These are phyloP conservation scores for Apoda limacodes DNA, from an alignment of 2,888 invertebrate genomes.

Conservation along the genomic window DNA sequence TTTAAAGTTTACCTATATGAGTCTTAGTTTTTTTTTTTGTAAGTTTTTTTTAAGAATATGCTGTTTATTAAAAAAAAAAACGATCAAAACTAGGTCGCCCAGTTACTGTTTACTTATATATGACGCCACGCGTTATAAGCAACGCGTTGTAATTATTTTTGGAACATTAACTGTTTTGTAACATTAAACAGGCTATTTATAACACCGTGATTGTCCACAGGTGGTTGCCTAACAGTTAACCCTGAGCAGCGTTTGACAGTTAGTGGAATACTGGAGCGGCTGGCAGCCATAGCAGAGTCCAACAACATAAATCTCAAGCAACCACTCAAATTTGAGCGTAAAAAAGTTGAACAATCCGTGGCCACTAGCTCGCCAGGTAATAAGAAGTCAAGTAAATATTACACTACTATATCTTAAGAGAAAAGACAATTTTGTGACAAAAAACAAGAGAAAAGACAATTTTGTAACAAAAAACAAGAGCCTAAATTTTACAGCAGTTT, in stretches of 20 bases:
- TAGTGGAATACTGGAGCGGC: constrained; percentile 82
- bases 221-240: constrained; percentile 84
- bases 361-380: constrained; percentile 73
- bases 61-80: too few species aligned
- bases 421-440: too few species aligned
- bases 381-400: constrained; percentile 72
- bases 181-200: too few species aligned
- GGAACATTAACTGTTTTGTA: background rate
- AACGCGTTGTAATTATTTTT: too few species aligned
- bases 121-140: too few species aligned
- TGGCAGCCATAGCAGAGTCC: constrained; percentile 91
- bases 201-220: constrained; percentile 58
- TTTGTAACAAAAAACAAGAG: constrained; percentile 23
- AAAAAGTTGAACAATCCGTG: constrained; percentile 73
- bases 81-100: too few species aligned
- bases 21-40: too few species aligned
- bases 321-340: constrained; percentile 77
- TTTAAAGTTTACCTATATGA: too few species aligned
- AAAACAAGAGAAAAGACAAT: constrained; percentile 22
- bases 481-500: constrained; percentile 23
- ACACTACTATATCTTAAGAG: constrained; percentile 69
- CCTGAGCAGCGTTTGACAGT: constrained; percentile 86
- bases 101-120: too few species aligned
- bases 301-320: constrained; percentile 85
- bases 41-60: too few species aligned